These are phyloP conservation scores for Caradrina kadenii DNA, from an alignment of 2,888 invertebrate species.

Conservation along the genomic window DNA sequence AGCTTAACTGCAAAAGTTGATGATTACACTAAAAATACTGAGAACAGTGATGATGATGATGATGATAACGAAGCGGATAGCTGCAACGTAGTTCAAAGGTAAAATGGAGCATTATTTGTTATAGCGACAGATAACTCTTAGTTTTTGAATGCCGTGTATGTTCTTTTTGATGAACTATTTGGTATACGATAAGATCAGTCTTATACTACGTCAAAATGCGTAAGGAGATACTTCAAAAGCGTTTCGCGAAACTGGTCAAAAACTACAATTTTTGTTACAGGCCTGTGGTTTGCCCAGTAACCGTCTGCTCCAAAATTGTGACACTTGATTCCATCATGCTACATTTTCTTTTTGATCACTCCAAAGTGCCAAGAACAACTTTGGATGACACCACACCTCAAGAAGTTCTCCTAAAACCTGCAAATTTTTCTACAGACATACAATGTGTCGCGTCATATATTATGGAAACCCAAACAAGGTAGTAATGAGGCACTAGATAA, in stretches of 20 bases:
- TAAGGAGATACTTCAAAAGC: not conserved
- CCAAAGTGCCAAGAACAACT: constrained; percentile 78
- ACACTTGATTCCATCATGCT: constrained; percentile 87
- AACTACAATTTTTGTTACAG: constrained; percentile 52
- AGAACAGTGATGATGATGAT: constrained; percentile 16
- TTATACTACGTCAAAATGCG: no score
- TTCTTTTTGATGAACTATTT: no score
- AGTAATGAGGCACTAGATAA: constrained; percentile 24
- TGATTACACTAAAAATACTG: constrained; percentile 3
- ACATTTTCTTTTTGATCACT: constrained; percentile 91
- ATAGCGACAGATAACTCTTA: not conserved
- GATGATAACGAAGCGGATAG: constrained; percentile 15
- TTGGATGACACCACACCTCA: constrained; percentile 52
- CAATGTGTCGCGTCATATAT: constrained; percentile 62
- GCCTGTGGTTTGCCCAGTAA: constrained; percentile 84
- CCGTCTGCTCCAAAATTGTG: constrained; percentile 87
- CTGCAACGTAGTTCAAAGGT: constrained; percentile 44
- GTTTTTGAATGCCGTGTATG: not conserved
- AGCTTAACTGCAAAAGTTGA: constrained; percentile 22
- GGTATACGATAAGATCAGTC: no score
- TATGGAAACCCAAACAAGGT: constrained; percentile 43
- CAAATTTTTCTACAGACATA: constrained; percentile 54
- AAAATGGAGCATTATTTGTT: not conserved
- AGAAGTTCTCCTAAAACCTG: constrained; percentile 47
- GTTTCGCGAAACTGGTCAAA: not conserved